Evolutionary conservation across 2,888 invertebrate genomes (phyloP), one percentile per base, ranked within the genome.

Genomic region (Ecliptopera silaceata): DNA sequence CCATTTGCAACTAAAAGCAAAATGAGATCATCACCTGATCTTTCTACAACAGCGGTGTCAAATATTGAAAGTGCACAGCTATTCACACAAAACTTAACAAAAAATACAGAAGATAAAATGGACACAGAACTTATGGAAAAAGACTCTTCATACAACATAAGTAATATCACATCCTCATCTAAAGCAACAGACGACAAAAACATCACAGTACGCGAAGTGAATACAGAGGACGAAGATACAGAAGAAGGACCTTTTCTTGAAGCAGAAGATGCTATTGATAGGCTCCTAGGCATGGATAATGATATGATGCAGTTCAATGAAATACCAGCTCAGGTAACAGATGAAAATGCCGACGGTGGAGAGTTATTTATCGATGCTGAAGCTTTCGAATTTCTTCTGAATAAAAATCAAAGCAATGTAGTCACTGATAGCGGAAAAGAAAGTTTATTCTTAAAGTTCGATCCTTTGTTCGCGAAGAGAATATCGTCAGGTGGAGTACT

Each of bases 331-430:
- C 76, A 72, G 63, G 69, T 26, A 36, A 75, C 66, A 38, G 79
- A 80, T 22, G 81, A 83, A 32, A 79, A 81, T 63, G 46, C 63
- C 2, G 84, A 84, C 12, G 74, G 70, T 55, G 84, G 75, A 13
- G 90, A 91, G 72, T 63, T 91, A 52, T 91, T 91, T 59, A 91
- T 91, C 49, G 90, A 91, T 58, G 91, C 90, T 12, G 88, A 88
- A 69, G 83, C 89, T 26, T 91, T 83, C 57, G 88, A 91, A 59
- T 90, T 87, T 59, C 74, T 91, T 6, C 65, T 91, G 17, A 91
- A 89, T 66, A 84, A 91, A 66, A 90, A 90, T 63, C 77, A 83
- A 63, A 72, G 71, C 39, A 84, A 83, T 66, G 71, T 81, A 5
- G 82, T 88, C 26, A 66, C 74, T 2, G 87, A 91, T 34, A 88